Evolutionary conservation across 1,140 invertebrate species (phyloP).

Genomic region (Bemisia tabaci): DNA sequence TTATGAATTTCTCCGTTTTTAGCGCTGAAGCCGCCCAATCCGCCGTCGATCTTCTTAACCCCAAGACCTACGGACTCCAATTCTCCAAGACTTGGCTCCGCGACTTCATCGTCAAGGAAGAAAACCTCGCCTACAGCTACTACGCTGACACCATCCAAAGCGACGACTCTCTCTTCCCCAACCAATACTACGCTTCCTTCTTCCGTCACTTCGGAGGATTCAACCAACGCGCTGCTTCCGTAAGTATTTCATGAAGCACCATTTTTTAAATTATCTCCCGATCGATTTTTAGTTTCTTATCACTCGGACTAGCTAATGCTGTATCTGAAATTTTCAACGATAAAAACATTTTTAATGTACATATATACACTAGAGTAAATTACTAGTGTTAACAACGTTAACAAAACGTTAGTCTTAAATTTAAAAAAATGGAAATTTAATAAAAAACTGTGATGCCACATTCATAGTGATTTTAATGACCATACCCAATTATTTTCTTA

Average conservation of each 20-base stretch:
- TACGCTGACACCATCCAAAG: slow-evolving; percentile 35
- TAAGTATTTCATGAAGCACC: slow-evolving; percentile 8
- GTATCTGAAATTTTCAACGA: no score
- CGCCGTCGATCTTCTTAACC: slow-evolving; percentile 33
- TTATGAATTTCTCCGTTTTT: no score
- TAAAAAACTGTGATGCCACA: no score
- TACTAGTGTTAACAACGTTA: no score
- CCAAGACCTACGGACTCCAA: slow-evolving; percentile 41
- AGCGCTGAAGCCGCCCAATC: slow-evolving; percentile 14
- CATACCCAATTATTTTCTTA: no score
- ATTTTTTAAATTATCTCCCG: not conserved
- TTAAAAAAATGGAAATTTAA: no score
- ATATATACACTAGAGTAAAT: no score
- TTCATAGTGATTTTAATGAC: no score
- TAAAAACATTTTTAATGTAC: no score
- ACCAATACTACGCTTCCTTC: slow-evolving; percentile 28
- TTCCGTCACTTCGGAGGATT: slow-evolving; percentile 32
- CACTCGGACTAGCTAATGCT: no score
- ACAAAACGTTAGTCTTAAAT: no score
- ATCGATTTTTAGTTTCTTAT: no score
- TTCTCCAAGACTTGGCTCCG: slow-evolving; percentile 34
- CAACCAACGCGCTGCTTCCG: slow-evolving; percentile 23
- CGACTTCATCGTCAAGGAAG: slow-evolving; percentile 30
- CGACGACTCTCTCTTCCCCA: slow-evolving; percentile 37
- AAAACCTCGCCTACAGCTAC: slow-evolving; percentile 31